These are phyloP conservation scores for Drosophila gunungcola DNA, from an alignment of 1,140 invertebrate genomes.

Conservation along the genomic window DNA sequence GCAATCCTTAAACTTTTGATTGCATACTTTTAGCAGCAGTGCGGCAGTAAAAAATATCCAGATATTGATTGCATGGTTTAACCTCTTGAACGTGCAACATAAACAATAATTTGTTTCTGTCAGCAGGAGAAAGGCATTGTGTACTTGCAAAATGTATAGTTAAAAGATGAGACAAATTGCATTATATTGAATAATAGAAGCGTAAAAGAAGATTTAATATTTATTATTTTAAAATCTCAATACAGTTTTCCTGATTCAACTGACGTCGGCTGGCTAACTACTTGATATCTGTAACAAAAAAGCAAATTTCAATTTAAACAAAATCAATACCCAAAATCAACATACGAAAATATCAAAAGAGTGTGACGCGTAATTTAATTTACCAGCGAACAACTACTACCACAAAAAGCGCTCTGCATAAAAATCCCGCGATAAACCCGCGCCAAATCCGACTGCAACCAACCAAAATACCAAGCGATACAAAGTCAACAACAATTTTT, in stretches of 20 bases:
- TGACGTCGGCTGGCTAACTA: conserved; percentile 2
- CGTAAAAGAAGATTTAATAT: neutral
- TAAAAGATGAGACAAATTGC: neutral
- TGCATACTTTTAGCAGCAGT: conserved; percentile 23
- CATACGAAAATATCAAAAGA: conserved; percentile 38
- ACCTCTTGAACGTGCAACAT: conserved; percentile 13
- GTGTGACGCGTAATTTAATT: conserved; percentile 32
- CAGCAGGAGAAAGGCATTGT: conserved; percentile 2
- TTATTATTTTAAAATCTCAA: conserved; percentile 21
- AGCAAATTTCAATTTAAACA: conserved; percentile 26
- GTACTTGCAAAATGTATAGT: neutral
- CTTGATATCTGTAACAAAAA: conserved; percentile 1
- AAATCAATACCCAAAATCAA: conserved; percentile 26
- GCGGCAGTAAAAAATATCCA: conserved; percentile 13
- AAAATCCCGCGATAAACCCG: neutral
- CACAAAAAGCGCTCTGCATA: conserved; percentile 1
- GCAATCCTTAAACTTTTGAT: conserved; percentile 34
- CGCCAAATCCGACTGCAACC: conserved; percentile 46
- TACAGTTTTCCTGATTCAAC: neutral
- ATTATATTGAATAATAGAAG: neutral
- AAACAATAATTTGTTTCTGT: conserved; percentile 21
- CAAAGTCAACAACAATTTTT: conserved; percentile 62
- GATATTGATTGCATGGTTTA: conserved; percentile 27
- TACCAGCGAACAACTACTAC: conserved; percentile 15
- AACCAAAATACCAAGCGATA: conserved; percentile 36